Evolutionary conservation across 2,888 invertebrate species (phyloP), one percentile per base, ranked within the genome.

Genomic region (Beris morrisii): DNA sequence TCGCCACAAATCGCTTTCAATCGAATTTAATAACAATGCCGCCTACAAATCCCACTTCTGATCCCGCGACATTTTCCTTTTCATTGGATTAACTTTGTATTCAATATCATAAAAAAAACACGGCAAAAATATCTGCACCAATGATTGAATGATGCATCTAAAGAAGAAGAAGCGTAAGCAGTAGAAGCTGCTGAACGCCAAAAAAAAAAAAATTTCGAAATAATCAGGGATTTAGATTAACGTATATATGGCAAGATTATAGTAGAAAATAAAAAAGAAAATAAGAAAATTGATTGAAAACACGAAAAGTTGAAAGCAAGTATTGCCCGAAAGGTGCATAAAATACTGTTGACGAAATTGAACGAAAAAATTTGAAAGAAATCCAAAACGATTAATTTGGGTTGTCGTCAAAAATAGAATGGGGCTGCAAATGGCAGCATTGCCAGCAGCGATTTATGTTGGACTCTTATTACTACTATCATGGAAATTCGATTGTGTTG

Each of bases 351-450:
- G n/a, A n/a, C n/a, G 9, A 50, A 48, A 15, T 59, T 48, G 38
- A 48, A 30, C 4, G 45, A 58, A 15, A 13, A 53, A 45, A 54
- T 30, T 46, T 13, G 28, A 64, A 13, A 53, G 52, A 53, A 45
- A 64, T 11, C 13, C 7, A 64, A 22, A 54, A 30, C 13, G 22
- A 48, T 6, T 48, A 9, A 5, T 48, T 65, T 55, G 55, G 50
- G 56, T 54, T 50, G 61, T 61, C 13, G 61, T 61, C 50, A 38
- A 12, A 12, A 56, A 65, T 57, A 65, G 65, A 75, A 80, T 80
- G 79, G 80, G 80, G 78, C 76, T 80, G 79, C 80, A 78, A 76
- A 76, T 79, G 78, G 79, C 79, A 74, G 73, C 73, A 72, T 70
- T 74, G 74, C 74, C 75, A 73, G 72, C 74, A 76, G 76, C 76